Conservation (phyloP, 2,888 invertebrate genomes). For the Drosophila helvetica region DNA sequence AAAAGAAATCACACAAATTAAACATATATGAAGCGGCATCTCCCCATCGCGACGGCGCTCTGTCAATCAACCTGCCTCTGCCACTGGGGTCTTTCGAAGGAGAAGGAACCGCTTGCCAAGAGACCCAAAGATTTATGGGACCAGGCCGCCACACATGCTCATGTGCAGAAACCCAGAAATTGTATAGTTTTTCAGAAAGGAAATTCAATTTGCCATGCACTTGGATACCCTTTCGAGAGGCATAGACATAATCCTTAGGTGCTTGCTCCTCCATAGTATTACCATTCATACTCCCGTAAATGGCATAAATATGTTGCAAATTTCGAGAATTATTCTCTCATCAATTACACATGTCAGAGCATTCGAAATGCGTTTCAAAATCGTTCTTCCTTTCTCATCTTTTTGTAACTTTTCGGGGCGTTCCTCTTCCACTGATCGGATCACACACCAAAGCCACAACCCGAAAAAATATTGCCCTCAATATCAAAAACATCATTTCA, state of each 20-base stretch:
- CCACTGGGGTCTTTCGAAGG: slow-evolving; percentile 23
- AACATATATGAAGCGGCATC: slow-evolving; percentile 30
- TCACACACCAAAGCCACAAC: slow-evolving; percentile 39
- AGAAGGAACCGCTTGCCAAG: slow-evolving; percentile 54
- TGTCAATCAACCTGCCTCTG: slow-evolving; percentile 64
- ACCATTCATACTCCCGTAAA: no score
- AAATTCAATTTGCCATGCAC: slow-evolving; percentile 70
- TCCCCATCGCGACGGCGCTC: slow-evolving; percentile 41
- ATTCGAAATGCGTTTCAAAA: not conserved
- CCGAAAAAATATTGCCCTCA: slow-evolving; percentile 50
- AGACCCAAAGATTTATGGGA: slow-evolving; percentile 69
- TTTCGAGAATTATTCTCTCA: not conserved
- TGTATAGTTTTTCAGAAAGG: slow-evolving; percentile 41
- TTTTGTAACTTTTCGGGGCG: slow-evolving; percentile 17
- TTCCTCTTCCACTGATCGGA: slow-evolving; percentile 17
- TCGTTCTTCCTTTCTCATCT: not conserved
- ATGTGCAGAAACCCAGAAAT: slow-evolving; percentile 25
- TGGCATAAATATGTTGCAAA: no score
- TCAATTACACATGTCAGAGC: not conserved
- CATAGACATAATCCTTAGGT: no score
- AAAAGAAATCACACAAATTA: slow-evolving; percentile 25
- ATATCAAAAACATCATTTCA: slow-evolving; percentile 82
- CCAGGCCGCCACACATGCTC: slow-evolving; percentile 54
- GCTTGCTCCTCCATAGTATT: no score
- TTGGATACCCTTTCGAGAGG: slow-evolving; percentile 23